phyloP scores from a whole-genome alignment of 2,797 vertebrate genomes.

The Smutsia gigantea region DNA sequence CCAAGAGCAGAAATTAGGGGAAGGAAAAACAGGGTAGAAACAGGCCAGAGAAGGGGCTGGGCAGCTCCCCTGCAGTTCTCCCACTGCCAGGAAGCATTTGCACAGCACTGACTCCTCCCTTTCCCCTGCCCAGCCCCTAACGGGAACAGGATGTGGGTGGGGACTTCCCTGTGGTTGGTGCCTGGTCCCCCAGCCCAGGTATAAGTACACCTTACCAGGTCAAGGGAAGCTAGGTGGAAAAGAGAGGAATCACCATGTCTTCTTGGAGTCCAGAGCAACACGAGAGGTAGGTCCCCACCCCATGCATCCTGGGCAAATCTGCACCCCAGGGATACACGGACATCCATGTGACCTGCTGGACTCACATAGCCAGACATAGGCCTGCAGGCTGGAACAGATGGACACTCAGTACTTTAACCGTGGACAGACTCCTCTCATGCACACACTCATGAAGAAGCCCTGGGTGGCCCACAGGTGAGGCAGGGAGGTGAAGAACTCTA shows the following conservation, averaged over 20 bases:
- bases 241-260: conserved; percentile 11
- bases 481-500: too few relatives aligned
- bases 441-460: background rate
- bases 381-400: background rate
- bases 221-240: background rate
- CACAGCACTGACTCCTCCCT: conserved; percentile 3
- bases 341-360: rapidly evolving
- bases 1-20: background rate
- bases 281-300: conserved; percentile 56
- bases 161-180: background rate
- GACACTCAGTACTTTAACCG: background rate
- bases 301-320: rapidly evolving
- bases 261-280: background rate
- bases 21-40: background rate
- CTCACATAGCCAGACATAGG: background rate
- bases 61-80: background rate
- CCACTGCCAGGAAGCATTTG: conserved; percentile 35
- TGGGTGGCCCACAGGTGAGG: background rate
- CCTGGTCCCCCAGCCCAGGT: background rate
- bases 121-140: background rate
- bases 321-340: rapidly evolving
- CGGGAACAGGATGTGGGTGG: background rate
- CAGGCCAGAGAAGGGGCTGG: background rate
- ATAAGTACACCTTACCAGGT: background rate
- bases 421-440: background rate